Conservation (phyloP, 2,797 vertebrate genomes). For the Tolypeutes matacus region DNA sequence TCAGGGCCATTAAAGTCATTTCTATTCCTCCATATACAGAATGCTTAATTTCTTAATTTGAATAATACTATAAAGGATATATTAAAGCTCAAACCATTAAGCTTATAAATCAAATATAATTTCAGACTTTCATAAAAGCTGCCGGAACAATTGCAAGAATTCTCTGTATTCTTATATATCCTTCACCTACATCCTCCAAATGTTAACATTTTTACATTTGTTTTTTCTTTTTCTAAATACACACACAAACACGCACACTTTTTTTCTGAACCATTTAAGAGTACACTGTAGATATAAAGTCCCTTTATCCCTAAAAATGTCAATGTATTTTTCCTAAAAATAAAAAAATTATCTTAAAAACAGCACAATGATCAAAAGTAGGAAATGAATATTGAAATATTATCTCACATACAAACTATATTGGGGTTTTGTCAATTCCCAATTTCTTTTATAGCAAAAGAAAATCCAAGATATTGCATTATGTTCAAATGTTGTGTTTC, state of each 20-base stretch:
- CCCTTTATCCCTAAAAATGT: not conserved
- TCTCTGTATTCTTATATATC: constrained; percentile 13
- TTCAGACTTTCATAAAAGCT: constrained; percentile 48
- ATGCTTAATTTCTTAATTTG: constrained; percentile 53
- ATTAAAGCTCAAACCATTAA: constrained; percentile 48
- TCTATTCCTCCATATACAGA: not conserved
- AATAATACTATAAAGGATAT: constrained; percentile 12
- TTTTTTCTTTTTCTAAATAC: constrained; percentile 49
- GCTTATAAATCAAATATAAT: constrained; percentile 45
- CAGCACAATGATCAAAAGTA: not conserved
- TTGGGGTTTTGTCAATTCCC: not conserved
- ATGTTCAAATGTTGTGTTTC: not conserved
- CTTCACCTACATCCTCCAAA: constrained; percentile 30
- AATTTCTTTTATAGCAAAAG: constrained; percentile 19
- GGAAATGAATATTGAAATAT: constrained; percentile 38
- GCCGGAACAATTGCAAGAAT: not conserved
- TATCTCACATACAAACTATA: not conserved
- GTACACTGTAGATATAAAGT: not conserved
- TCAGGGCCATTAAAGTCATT: not conserved
- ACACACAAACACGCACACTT: not conserved
- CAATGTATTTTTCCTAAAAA: constrained; percentile 54
- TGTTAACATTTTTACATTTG: not conserved
- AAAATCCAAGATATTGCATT: not conserved
- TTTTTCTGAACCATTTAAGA: constrained; percentile 6
- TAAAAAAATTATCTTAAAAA: not conserved